Percentiles rank a stretch among this genome's conserved stretches.
Evolutionary conservation across 2,797 vertebrate species (phyloP).

Genomic region (Yasuhikotakia modesta): DNA sequence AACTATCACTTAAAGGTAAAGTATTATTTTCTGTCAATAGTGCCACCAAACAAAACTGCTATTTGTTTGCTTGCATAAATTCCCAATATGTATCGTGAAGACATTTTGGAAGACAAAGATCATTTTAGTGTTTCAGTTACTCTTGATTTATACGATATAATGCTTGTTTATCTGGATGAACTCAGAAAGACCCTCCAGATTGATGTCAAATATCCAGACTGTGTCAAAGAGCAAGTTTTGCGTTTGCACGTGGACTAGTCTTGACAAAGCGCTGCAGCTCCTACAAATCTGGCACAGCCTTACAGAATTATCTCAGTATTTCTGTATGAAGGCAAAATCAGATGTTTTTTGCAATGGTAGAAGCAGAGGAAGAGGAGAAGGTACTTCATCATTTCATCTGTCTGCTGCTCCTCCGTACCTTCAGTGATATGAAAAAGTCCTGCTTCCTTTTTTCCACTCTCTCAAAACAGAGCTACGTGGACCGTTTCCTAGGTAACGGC

Average conservation of each 20-base stretch:
- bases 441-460: slow-evolving; percentile 40
- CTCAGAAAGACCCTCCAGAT: too few species aligned
- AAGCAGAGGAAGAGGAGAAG: slow-evolving; percentile 12
- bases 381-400: slow-evolving; percentile 33
- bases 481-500: slow-evolving; percentile 62
- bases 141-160: neutral
- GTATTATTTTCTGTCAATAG: too few species aligned
- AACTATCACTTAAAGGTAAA: too few species aligned
- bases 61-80: too few species aligned
- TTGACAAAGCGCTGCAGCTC: neutral
- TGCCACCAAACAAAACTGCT: too few species aligned
- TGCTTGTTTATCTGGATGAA: neutral
- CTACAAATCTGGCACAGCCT: slow-evolving; percentile 4
- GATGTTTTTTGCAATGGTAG: slow-evolving; percentile 33
- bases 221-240: slow-evolving; percentile 12
- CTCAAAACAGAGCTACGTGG: slow-evolving; percentile 52
- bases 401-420: slow-evolving; percentile 27
- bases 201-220: neutral
- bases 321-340: slow-evolving; percentile 23
- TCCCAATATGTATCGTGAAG: too few species aligned
- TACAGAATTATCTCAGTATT: slow-evolving; percentile 5
- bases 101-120: too few species aligned
- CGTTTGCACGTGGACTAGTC: neutral
- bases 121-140: neutral
- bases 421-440: slow-evolving; percentile 44